phyloP scores from a whole-genome alignment of 2,888 invertebrate genomes.

The Ichneumon xanthorius region DNA sequence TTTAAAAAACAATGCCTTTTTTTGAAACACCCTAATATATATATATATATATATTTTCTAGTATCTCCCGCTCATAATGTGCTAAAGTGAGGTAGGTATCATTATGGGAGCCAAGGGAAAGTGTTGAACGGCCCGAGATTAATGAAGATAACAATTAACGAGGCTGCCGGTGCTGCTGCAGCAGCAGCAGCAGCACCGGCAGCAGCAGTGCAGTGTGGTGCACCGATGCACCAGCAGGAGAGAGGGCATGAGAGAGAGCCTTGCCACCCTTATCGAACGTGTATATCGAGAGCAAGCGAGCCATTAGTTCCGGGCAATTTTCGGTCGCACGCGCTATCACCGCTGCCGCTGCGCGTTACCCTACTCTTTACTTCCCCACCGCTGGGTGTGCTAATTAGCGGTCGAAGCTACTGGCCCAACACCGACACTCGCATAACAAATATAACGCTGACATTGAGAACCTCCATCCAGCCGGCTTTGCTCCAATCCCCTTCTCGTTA shows the following conservation, averaged over 20 bases:
- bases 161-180: slow-evolving; percentile 35
- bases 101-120: slow-evolving; percentile 49
- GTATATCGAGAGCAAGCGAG: slow-evolving; percentile 52
- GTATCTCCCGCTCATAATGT: slow-evolving; percentile 23
- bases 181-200: not conserved
- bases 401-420: slow-evolving; percentile 32
- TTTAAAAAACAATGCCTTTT: too few relatives aligned
- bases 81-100: slow-evolving; percentile 32
- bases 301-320: slow-evolving; percentile 62
- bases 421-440: slow-evolving; percentile 33
- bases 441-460: slow-evolving; percentile 48
- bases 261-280: slow-evolving; percentile 47
- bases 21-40: too few relatives aligned
- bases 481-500: slow-evolving; percentile 3
- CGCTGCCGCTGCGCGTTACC: slow-evolving; percentile 20
- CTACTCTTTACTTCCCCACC: slow-evolving; percentile 15
- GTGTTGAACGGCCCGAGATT: slow-evolving; percentile 53
- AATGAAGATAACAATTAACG: slow-evolving; percentile 62
- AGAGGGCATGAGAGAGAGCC: slow-evolving; percentile 21
- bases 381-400: slow-evolving; percentile 58
- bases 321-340: slow-evolving; percentile 52
- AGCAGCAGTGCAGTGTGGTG: slow-evolving; percentile 31
- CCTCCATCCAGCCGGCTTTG: slow-evolving; percentile 5
- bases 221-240: slow-evolving; percentile 26
- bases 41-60: not conserved